A percentile compares a stretch with the other conserved stretches of the same genome.
These are phyloP conservation scores for Apodemus speciosus DNA, from an alignment of 2,113 vertebrate genomes.

Conservation along the genomic window DNA sequence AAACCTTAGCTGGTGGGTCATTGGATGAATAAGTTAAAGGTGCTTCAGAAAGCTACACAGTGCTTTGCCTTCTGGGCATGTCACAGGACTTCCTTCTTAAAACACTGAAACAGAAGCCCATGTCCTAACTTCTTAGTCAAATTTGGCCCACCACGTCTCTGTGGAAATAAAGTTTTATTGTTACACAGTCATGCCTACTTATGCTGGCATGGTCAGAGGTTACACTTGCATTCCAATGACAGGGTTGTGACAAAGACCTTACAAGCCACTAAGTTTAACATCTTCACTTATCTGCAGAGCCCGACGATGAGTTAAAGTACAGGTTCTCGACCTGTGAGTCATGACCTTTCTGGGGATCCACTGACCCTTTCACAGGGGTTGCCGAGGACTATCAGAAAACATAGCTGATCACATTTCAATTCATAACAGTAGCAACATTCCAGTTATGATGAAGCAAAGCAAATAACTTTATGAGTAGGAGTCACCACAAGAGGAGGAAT, in stretches of 20 bases:
- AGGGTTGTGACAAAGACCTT: background rate
- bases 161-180: constrained; percentile 31
- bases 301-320: background rate
- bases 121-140: background rate
- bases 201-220: no score
- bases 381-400: background rate
- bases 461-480: background rate
- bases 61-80: background rate
- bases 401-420: background rate
- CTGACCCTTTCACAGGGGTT: background rate
- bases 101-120: background rate
- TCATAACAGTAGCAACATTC: background rate
- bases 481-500: background rate
- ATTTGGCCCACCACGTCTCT: background rate
- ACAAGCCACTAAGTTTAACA: background rate
- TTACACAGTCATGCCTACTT: background rate
- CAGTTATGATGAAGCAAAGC: background rate
- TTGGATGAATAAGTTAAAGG: background rate
- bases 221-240: background rate
- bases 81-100: background rate
- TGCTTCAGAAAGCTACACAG: background rate
- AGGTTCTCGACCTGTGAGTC: background rate
- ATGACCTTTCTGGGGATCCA: background rate
- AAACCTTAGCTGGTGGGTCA: background rate
- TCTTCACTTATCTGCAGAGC: background rate